Evolutionary conservation across 92 coral and sea anemone genomes (phyloP), one percentile per base, ranked within the genome.

Genomic region (Nematostella vectensis): DNA sequence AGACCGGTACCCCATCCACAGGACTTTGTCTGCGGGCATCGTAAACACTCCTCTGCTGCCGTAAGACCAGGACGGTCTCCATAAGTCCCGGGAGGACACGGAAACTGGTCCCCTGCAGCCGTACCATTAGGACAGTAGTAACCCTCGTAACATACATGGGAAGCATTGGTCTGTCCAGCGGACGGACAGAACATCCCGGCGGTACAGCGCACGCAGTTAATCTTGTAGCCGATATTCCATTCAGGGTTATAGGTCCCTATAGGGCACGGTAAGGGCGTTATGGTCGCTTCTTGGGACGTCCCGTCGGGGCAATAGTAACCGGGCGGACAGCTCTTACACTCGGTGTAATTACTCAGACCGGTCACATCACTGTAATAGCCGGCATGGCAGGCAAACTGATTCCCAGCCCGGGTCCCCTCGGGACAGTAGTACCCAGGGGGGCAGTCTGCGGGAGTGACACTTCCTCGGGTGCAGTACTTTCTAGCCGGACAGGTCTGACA

Each of bases 251-350:
- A 91, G 0, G 98, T 91, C n/a, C 98, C 98, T 2, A 86, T 72
- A 1, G 98, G 98, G 59, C 98, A 91, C 20, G 88, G 82, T 20
- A 91, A 67, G 1, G 98, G 98, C 0, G 73, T 68, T 0, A 81
- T 74, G 25, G 89, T 74, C 6, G 98, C 91, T 31, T 91, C 96
- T 0, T 80, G 81, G 22, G 83, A 59, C 0, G 95, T 87, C 13
- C 98, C 98, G 30, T 91, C 98, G 3, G 98, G 98, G 31, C 98
- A 91, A 55, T 91, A 91, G 56, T 77, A 71, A 1, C 98, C 98
- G 0, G 89, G 78, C 3, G 98, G 93, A 53, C 98, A 91, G 10
- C 65, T 54, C 47, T 70, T 86, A 25, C 98, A 91, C 50, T 86
- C 79, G 0, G 93, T 91, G 58, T 80, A 88, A 29, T 91, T 86